These are phyloP conservation scores for Myiagra hebetior DNA, from an alignment of 2,113 vertebrate genomes.

Conservation along the genomic window DNA sequence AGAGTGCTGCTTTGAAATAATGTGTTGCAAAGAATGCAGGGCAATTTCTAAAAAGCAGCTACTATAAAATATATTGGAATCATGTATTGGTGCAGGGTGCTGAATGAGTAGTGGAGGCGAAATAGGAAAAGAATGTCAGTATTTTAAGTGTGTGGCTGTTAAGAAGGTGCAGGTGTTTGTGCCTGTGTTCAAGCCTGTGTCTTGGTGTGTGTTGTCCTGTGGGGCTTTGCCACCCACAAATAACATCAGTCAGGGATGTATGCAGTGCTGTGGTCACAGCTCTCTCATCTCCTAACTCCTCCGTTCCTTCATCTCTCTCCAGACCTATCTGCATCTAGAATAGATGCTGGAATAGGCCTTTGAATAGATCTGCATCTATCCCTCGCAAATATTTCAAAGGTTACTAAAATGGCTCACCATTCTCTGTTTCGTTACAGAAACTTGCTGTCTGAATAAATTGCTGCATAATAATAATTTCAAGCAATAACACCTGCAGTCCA, in stretches of 20 bases:
- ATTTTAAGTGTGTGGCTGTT: background rate
- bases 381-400: background rate
- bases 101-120: background rate
- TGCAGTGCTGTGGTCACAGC: background rate
- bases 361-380: background rate
- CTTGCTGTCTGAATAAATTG: background rate
- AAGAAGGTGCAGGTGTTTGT: background rate
- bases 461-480: background rate
- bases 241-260: background rate
- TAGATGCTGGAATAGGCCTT: background rate
- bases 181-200: background rate
- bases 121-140: background rate
- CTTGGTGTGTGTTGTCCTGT: fast-evolving
- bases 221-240: background rate
- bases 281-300: background rate
- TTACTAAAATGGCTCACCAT: background rate
- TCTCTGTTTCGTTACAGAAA: background rate
- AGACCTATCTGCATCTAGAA: background rate
- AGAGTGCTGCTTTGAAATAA: background rate
- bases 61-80: background rate
- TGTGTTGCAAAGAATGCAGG: background rate
- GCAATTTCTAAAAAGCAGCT: background rate
- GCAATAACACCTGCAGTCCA: background rate
- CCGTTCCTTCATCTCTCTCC: background rate
- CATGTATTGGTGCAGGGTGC: background rate